These are phyloP conservation scores for Emydoidea blandingii DNA, from an alignment of 2,797 vertebrate species.

Conservation along the genomic window DNA sequence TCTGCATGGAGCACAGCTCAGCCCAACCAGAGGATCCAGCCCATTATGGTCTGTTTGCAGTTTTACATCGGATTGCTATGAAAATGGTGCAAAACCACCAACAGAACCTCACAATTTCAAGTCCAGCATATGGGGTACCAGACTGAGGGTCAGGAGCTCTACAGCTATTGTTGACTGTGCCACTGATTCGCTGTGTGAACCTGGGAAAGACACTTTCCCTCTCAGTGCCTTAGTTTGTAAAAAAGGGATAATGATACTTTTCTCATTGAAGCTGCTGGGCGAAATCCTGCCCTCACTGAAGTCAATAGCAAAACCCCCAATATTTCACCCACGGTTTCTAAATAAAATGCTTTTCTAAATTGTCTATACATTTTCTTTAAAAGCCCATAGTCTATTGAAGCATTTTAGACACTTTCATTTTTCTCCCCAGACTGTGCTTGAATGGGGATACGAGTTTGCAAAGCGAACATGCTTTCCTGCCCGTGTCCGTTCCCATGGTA, in stretches of 20 bases:
- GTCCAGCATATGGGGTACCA: accelerated
- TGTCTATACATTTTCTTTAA: background rate
- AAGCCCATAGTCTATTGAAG: background rate
- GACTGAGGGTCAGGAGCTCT: background rate
- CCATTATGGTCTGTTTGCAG: background rate
- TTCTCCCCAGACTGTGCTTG: background rate
- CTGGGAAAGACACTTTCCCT: background rate
- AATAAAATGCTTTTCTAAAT: background rate
- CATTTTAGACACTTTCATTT: background rate
- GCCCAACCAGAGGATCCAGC: background rate
- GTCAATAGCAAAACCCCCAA: background rate
- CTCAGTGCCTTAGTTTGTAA: background rate
- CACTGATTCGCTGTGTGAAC: background rate
- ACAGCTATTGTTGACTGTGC: background rate
- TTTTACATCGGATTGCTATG: background rate
- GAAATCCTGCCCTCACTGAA: background rate
- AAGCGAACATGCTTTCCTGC: background rate
- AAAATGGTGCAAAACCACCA: background rate
- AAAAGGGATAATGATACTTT: background rate
- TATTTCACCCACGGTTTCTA: background rate
- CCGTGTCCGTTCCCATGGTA: background rate
- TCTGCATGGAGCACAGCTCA: background rate
- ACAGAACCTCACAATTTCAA: background rate
- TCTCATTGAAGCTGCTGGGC: background rate
- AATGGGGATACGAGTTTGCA: background rate